Evolutionary conservation across 2,113 vertebrate species (phyloP).

Genomic region (Psilopsiagon aurifrons): DNA sequence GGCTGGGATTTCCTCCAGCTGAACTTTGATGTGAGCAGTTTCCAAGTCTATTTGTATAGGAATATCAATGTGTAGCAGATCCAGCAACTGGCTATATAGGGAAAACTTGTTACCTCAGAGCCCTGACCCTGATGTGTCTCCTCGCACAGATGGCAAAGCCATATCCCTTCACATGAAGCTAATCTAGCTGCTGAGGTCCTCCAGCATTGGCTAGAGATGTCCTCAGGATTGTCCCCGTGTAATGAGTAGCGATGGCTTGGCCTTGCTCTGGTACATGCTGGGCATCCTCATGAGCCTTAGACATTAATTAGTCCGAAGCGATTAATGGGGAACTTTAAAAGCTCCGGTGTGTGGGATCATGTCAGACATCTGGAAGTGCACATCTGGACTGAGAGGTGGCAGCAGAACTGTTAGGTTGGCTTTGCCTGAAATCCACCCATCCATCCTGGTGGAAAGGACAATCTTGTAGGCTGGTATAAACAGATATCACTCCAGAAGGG

Average conservation of each 20-base stretch:
- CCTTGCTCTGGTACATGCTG: background rate
- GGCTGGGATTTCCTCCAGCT: slow-evolving; percentile 30
- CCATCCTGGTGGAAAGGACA: background rate
- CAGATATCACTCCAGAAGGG: background rate
- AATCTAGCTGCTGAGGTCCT: background rate
- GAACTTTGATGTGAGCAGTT: background rate
- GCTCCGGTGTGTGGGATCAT: fast-evolving
- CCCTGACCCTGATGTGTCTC: background rate
- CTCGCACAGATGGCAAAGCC: background rate
- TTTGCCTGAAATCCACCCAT: background rate
- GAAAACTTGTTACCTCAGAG: background rate
- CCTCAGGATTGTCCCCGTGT: background rate
- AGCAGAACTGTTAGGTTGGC: background rate
- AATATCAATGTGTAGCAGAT: background rate
- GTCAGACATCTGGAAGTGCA: background rate
- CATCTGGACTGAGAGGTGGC: background rate
- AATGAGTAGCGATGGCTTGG: background rate
- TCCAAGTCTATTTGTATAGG: background rate
- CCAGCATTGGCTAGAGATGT: background rate
- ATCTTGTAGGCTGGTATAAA: background rate
- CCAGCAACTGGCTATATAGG: background rate
- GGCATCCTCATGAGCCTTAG: background rate
- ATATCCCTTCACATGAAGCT: background rate
- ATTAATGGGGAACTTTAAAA: background rate
- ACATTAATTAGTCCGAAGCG: background rate